phyloP scores from a whole-genome alignment of 2,797 vertebrate species.

The Coccyzus lansbergi region DNA sequence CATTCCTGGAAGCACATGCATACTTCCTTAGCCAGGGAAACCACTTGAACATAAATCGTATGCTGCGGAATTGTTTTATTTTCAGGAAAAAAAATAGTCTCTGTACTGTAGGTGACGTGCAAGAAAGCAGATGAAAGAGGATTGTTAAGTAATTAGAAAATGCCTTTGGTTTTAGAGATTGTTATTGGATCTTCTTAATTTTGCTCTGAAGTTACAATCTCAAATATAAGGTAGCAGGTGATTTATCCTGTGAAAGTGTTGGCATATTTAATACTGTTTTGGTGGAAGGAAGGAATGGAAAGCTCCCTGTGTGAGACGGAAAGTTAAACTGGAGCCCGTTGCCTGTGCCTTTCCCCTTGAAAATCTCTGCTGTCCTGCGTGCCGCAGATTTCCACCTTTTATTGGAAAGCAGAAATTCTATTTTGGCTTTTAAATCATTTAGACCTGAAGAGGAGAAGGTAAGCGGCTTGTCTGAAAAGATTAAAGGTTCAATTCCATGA shows the following conservation, averaged over 20 bases:
- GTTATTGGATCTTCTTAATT: background rate
- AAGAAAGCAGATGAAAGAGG: background rate
- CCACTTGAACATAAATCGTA: background rate
- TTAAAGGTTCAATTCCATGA: slow-evolving; percentile 1
- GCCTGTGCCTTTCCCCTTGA: background rate
- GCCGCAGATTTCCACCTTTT: background rate
- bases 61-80: background rate
- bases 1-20: slow-evolving; percentile 21
- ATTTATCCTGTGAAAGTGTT: background rate
- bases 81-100: background rate
- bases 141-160: background rate
- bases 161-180: background rate
- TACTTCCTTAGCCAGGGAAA: background rate
- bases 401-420: background rate
- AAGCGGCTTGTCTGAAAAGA: background rate
- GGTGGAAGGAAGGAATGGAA: background rate
- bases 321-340: fast-evolving
- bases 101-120: background rate
- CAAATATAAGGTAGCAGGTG: background rate
- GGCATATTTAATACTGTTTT: background rate
- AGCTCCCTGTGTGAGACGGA: background rate
- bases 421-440: slow-evolving; percentile 13
- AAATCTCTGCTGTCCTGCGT: background rate
- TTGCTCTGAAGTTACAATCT: background rate
- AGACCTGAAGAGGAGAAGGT: background rate